phyloP scores from a whole-genome alignment of 2,797 vertebrate genomes.

The Girardinus metallicus region DNA sequence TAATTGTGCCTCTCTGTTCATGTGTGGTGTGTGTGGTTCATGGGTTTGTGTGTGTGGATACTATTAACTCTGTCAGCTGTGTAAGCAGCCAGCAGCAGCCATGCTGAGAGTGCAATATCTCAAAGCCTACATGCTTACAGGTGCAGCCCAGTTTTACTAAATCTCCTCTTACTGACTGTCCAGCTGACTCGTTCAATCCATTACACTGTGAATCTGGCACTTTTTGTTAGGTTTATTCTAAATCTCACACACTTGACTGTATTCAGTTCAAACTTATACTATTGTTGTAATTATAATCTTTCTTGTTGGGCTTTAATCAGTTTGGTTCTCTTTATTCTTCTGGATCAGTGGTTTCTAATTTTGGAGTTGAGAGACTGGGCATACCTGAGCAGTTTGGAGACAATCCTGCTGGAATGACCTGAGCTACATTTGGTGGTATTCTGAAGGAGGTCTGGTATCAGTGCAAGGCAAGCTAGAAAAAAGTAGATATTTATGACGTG shows the following conservation, averaged over 20 bases:
- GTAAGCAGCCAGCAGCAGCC: constrained; percentile 30
- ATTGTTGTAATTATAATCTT: background rate
- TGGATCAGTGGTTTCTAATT: background rate
- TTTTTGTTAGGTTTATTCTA: background rate
- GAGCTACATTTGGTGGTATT: background rate
- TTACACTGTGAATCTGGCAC: background rate
- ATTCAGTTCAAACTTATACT: background rate
- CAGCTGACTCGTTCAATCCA: background rate
- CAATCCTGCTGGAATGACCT: background rate
- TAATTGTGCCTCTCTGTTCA: background rate
- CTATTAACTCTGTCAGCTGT: constrained; percentile 33
- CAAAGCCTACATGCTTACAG: background rate
- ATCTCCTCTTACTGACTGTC: background rate
- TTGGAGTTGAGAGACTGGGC: background rate
- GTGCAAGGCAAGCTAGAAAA: background rate
- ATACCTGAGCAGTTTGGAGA: background rate
- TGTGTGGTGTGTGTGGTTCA: constrained; percentile 2
- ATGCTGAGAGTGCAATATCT: constrained; percentile 15
- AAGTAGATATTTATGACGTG: background rate
- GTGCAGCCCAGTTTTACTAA: constrained; percentile 25
- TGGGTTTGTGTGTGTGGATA: constrained; percentile 5
- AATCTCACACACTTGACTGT: background rate
- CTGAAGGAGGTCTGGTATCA: background rate
- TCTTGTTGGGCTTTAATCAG: background rate
- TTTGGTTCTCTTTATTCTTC: background rate